A percentile compares a stretch with the other conserved stretches of the same genome.
phyloP scores from a whole-genome alignment of 2,888 invertebrate species.

The Rhogogaster chlorosoma region DNA sequence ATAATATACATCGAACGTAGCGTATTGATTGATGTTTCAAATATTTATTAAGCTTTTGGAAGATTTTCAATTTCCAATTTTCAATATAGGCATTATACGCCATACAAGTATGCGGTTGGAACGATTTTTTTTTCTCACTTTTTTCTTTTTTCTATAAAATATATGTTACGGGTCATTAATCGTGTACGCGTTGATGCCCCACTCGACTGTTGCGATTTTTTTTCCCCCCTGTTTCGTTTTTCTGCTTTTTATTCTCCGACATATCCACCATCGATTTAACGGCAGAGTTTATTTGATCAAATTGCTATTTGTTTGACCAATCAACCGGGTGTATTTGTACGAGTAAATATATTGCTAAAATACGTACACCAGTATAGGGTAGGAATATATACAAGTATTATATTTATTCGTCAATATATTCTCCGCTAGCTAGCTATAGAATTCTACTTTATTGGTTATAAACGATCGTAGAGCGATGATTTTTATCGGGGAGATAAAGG shows the following conservation, averaged over 20 bases:
- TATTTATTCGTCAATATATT: slow-evolving; percentile 18
- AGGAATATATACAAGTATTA: neutral
- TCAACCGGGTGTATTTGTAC: slow-evolving; percentile 11
- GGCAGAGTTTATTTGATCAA: slow-evolving; percentile 32
- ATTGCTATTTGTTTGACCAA: slow-evolving; percentile 47
- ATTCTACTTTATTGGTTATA: slow-evolving; percentile 28
- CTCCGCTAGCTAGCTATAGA: neutral
- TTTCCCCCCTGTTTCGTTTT: neutral
- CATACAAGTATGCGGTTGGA: no score
- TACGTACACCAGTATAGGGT: neutral
- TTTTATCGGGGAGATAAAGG: neutral
- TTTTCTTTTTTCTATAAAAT: neutral
- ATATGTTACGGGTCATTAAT: neutral
- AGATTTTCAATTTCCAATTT: neutral
- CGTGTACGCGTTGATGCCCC: neutral
- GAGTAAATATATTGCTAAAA: slow-evolving; percentile 30
- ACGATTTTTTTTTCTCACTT: no score
- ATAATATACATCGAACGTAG: neutral
- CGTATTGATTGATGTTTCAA: neutral
- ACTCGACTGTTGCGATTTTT: neutral
- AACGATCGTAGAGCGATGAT: neutral
- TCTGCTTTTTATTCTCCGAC: neutral
- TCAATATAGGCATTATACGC: no score
- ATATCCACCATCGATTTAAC: neutral
- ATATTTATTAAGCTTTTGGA: neutral